Evolutionary conservation across 1,140 invertebrate genomes (phyloP), one percentile per base, ranked within the genome.

Genomic region (Elysia chlorotica): DNA sequence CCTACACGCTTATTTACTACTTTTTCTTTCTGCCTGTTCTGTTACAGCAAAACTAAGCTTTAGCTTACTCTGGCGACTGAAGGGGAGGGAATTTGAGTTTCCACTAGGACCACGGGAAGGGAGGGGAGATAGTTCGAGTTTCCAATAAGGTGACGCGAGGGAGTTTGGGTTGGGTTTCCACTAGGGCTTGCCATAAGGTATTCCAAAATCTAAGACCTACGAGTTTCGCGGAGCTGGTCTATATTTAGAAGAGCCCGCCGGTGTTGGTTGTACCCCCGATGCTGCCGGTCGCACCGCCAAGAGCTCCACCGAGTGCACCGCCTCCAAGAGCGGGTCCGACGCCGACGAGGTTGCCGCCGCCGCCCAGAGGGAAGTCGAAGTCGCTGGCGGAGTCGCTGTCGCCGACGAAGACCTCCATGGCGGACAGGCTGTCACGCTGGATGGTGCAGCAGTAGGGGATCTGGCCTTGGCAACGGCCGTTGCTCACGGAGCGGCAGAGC

Each of bases 361-460:
- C 56, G 10, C 56, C 56, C 28, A 59, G 19, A 59, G 56, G 19
- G 56, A 59, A 59, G 28, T 30, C 56, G 56, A 23, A 19, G 25
- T 59, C 56, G 56, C 10, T 10, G 28, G 10, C 56, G 25, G 56
- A 10, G 10, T 19, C 56, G 56, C 25, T 30, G 17, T 19, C 28
- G 19, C 28, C 19, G 19, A 59, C 56, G 28, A 59, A 59, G 6
- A 59, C 6, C 28, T 59, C 56, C 56, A 59, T 59, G 10, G 56
- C 56, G 10, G 56, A 30, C 56, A 59, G 56, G 28, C 56, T 59
- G 28, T 59, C 56, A 6, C 56, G 10, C 19, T 19, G 17, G 56
- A 59, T 59, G 56, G 56, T 59, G 28, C 56, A 59, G 56, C 56
- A 59, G 56, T 59, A 59, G 17, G 56, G 56, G 28, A 59, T 59